These are phyloP conservation scores for Caenorhabditis sp. DNA, from an alignment of 2,888 invertebrate species.

Conservation along the genomic window DNA sequence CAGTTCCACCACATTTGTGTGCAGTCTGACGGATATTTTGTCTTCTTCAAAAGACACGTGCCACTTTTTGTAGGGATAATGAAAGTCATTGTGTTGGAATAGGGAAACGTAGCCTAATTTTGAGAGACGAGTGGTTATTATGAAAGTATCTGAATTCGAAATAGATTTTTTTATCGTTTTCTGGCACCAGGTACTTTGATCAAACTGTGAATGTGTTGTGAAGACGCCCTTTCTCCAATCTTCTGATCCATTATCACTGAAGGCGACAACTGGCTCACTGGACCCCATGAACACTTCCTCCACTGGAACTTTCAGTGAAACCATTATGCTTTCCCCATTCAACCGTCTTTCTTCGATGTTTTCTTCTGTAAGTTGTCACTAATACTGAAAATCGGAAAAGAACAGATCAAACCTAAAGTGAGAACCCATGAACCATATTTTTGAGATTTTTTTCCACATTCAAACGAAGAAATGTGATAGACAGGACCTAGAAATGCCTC, in stretches of 20 bases:
- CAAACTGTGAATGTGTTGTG: slow-evolving; percentile 67
- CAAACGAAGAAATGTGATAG: slow-evolving; percentile 54
- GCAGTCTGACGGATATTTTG: slow-evolving; percentile 50
- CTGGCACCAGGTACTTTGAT: slow-evolving; percentile 56
- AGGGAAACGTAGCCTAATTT: slow-evolving; percentile 65
- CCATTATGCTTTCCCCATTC: slow-evolving; percentile 56
- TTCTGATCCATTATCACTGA: slow-evolving; percentile 51
- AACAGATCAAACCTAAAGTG: slow-evolving; percentile 25
- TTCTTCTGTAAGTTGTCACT: slow-evolving; percentile 41
- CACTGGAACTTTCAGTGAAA: slow-evolving; percentile 65
- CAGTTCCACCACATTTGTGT: slow-evolving; percentile 64
- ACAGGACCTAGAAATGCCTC: slow-evolving; percentile 59
- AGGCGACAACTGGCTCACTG: slow-evolving; percentile 64
- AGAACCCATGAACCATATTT: slow-evolving; percentile 60
- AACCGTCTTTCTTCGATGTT: slow-evolving; percentile 54
- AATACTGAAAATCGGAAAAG: too few relatives aligned
- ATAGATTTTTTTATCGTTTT: neutral
- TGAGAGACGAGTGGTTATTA: slow-evolving; percentile 60
- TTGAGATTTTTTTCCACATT: slow-evolving; percentile 46
- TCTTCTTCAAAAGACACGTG: slow-evolving; percentile 55
- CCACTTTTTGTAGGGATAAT: slow-evolving; percentile 68
- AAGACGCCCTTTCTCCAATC: slow-evolving; percentile 68
- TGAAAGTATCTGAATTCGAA: slow-evolving; percentile 64
- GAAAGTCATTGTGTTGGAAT: slow-evolving; percentile 67
- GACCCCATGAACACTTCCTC: slow-evolving; percentile 66